These are phyloP conservation scores for Trichoplusia ni DNA, from an alignment of 1,140 invertebrate species.

Conservation along the genomic window DNA sequence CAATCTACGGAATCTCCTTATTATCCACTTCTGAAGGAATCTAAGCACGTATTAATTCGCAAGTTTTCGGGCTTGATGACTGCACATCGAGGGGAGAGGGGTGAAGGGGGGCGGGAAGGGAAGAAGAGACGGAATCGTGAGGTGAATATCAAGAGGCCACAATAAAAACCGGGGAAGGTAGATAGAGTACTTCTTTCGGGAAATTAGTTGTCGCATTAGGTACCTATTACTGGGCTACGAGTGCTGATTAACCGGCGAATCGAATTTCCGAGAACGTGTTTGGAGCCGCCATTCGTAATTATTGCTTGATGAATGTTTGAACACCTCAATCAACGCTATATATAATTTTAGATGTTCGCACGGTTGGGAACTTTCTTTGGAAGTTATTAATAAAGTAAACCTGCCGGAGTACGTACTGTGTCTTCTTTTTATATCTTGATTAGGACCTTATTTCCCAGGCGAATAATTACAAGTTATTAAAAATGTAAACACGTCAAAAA, in stretches of 20 bases:
- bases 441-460: too few relatives aligned
- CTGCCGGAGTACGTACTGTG: too few relatives aligned
- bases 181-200: slow-evolving; percentile 64
- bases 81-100: slow-evolving; percentile 48
- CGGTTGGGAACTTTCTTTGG: neutral
- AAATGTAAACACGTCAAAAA: too few relatives aligned
- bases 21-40: slow-evolving; percentile 52
- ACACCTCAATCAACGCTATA: slow-evolving; percentile 34
- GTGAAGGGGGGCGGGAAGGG: slow-evolving; percentile 28
- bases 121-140: slow-evolving; percentile 50
- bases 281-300: slow-evolving; percentile 30
- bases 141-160: slow-evolving; percentile 59
- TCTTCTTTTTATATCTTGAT: too few relatives aligned
- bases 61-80: slow-evolving; percentile 75
- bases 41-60: slow-evolving; percentile 77
- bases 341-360: slow-evolving; percentile 30
- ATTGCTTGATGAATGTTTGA: slow-evolving; percentile 44
- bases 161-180: slow-evolving; percentile 56
- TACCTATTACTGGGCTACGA: slow-evolving; percentile 65
- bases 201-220: slow-evolving; percentile 79
- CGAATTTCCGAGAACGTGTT: slow-evolving; percentile 40
- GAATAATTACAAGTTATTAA: too few relatives aligned
- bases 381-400: too few relatives aligned
- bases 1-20: slow-evolving; percentile 53
- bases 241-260: slow-evolving; percentile 54